Evolutionary conservation across 2,797 vertebrate genomes (phyloP).

Genomic region (Cichlasoma orientale): DNA sequence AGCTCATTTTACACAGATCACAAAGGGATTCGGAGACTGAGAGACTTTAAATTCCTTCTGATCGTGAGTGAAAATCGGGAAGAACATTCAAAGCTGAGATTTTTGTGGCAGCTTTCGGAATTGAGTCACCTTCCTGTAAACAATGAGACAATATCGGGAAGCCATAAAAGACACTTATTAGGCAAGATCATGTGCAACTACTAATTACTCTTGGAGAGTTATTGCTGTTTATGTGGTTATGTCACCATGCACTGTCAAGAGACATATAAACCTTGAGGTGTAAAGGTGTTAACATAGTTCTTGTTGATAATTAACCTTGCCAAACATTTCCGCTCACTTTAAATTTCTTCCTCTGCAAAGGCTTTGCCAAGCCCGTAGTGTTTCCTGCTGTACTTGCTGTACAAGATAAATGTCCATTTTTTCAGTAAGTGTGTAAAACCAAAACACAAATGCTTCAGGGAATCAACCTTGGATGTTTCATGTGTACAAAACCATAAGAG

Average conservation of each 20-base stretch:
- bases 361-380: neutral
- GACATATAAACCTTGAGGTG: neutral
- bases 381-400: neutral
- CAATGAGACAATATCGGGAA: neutral
- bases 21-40: neutral
- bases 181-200: neutral
- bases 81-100: neutral
- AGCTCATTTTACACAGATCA: neutral
- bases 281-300: neutral
- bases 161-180: neutral
- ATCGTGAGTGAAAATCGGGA: neutral
- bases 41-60: neutral
- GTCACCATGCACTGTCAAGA: neutral
- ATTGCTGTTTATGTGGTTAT: neutral
- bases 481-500: neutral
- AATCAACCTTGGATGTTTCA: neutral
- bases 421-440: neutral
- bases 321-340: conserved; percentile 3
- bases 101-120: neutral
- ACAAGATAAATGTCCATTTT: neutral
- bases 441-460: neutral
- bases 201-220: neutral
- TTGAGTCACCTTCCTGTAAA: neutral
- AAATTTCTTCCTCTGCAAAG: conserved; percentile 1
- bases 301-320: neutral